Evolutionary conservation across 2,113 vertebrate species (phyloP).

Genomic region (Sinosuthora webbiana): DNA sequence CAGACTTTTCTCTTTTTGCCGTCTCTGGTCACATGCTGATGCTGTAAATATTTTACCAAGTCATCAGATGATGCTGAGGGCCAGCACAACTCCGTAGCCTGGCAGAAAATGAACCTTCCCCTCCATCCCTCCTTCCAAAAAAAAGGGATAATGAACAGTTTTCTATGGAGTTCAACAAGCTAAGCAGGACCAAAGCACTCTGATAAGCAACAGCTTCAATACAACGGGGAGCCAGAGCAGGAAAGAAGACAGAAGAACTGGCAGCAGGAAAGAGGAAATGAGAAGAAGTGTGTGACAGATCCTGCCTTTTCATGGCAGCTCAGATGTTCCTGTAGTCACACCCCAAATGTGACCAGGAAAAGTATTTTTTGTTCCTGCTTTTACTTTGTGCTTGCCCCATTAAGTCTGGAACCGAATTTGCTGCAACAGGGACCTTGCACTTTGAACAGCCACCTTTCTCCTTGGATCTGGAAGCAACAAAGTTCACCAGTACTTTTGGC

Average conservation of each 20-base stretch:
- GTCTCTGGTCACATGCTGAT: not conserved
- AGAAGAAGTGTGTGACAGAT: not conserved
- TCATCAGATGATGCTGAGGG: not conserved
- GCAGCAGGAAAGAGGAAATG: not conserved
- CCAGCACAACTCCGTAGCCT: not conserved
- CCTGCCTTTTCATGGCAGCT: not conserved
- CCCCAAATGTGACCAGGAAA: not conserved
- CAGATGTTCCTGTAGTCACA: not conserved
- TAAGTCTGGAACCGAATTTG: not conserved
- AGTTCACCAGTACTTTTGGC: not conserved
- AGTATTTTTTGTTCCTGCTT: not conserved
- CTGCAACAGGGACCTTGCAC: fast-evolving
- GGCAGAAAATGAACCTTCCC: not conserved
- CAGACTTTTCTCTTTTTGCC: not conserved
- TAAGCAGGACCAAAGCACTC: not conserved
- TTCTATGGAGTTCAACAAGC: not conserved
- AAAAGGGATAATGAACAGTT: not conserved
- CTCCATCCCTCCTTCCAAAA: not conserved
- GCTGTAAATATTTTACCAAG: not conserved
- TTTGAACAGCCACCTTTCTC: not conserved
- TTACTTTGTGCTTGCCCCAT: not conserved
- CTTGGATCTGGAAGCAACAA: not conserved
- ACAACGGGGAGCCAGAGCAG: not conserved
- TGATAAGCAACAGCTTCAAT: not conserved
- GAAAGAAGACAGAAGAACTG: not conserved